Base-by-base conservation (phyloP, 2,797 vertebrate species). In the Microctenopoma steveboyesi region DNA sequence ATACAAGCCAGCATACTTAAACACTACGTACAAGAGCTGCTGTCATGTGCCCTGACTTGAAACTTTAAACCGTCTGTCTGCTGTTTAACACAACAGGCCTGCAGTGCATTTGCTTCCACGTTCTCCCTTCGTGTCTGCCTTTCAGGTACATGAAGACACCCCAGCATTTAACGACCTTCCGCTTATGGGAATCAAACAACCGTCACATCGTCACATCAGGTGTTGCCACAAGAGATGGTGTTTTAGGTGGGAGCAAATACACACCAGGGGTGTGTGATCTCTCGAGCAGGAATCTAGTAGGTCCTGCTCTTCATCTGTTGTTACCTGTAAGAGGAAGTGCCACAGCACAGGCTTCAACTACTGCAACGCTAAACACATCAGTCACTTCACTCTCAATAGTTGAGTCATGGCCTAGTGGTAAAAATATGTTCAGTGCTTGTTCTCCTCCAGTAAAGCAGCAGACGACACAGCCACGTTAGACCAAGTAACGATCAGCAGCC, bases 21-120 rank as follows among this genome's bases (percentile, higher is more conserved):
- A 72, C 49, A 52, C 70, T 68, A 51, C 45, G 10, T 46, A 28
- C 49, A 43, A 45, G 10, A 30, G 50, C n/a, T 61, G 22, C 42
- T 54, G 47, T 66, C 64, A 55, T 64, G 50, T 60, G 45, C 49
- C 39, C 35, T 15, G 22, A 33, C 14, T 50, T 59, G 22, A 52
- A 67, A 45, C 3, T 14, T 48, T 0, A 35, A 53, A 22, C 15
- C 22, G 4, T 15, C 9, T 49, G 7, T 30, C 11, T 57, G 57
- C 4, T 57, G 57, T 27, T 74, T 4, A 63, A 35, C 54, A 28
- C 30, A 64, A 64, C 58, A 62, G 30, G 15, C 33, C 51, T 33
- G 9, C 9, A 35, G 48, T 72, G 56, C 49, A 42, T 66, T 60
- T 65, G 42, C 54, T 42, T 54, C 18, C 49, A 59, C 9, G 7